phyloP scores from a whole-genome alignment of 1,140 invertebrate genomes.

The Wasmannia auropunctata region DNA sequence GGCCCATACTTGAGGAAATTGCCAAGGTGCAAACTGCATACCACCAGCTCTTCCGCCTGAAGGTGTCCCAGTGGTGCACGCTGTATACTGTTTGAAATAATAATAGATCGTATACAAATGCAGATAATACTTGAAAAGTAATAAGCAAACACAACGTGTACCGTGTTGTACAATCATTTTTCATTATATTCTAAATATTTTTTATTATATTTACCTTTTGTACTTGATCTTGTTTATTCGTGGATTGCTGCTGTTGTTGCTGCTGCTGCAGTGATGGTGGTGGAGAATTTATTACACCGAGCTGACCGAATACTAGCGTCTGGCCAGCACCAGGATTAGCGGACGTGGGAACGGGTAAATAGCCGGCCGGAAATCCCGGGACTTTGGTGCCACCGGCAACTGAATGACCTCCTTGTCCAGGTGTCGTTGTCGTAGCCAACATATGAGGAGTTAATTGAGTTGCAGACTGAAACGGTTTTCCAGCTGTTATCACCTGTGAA shows the following conservation, averaged over 20 bases:
- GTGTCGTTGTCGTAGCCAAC: constrained; percentile 88
- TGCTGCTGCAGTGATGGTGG: constrained; percentile 83
- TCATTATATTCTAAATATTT: no score
- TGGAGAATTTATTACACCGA: constrained; percentile 91
- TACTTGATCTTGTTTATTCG: constrained; percentile 82
- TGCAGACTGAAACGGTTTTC: constrained; percentile 91
- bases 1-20: constrained; percentile 89
- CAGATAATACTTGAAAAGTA: not conserved
- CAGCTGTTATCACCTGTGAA: constrained; percentile 90
- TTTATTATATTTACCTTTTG: constrained; percentile 79
- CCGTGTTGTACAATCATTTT: no score
- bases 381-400: constrained; percentile 87
- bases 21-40: constrained; percentile 87
- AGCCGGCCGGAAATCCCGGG: constrained; percentile 85
- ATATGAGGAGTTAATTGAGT: constrained; percentile 92
- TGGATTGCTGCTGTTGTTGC: constrained; percentile 81
- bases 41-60: constrained; percentile 86
- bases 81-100: constrained; percentile 83
- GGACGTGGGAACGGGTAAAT: constrained; percentile 90
- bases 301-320: constrained; percentile 92
- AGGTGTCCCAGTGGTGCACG: constrained; percentile 88
- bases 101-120: not conserved
- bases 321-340: constrained; percentile 91
- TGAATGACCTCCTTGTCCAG: constrained; percentile 90
- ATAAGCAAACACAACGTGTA: not conserved